Base-by-base conservation (phyloP, 2,113 vertebrate species). In the Willisornis vidua region DNA sequence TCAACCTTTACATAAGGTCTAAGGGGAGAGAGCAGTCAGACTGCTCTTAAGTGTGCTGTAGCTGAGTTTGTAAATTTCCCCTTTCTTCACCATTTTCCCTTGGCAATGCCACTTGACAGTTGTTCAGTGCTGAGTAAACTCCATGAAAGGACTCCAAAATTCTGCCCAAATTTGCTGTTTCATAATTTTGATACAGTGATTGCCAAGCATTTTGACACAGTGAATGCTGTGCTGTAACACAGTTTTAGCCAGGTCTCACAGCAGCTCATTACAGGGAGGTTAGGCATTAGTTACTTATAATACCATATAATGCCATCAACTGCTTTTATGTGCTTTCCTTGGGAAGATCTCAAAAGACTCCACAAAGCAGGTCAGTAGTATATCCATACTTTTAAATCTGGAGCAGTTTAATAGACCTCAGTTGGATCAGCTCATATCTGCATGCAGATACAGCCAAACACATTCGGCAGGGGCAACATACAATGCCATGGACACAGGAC, bases 391-490 rank as follows among this genome's bases (percentile, higher is more conserved):
- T 90, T 48, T 37, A 65, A 65, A 76, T 70, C 16, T 54, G 54
- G 26, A 68, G 41, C 17, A 41, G 41, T n/a, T 86, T 49, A n/a
- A 59, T 26, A 73, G 55, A 65, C 8, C 4, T 10, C 35, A 12
- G 3, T 18, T 0, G 0, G 31, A 73, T 3, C 17, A 15, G n/a
- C 43, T 54, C 46, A 78, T 13, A 24, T 0, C 17, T 26, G 39
- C 9, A 2, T 18, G 31, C n/a, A 58, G 37, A 39, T 41, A 37
- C 37, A 86, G 24, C 31, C 41, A n/a, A n/a, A 43, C 8, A 22
- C 22, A 22, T 12, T 35, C 35, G 63, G 37, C 39, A 28, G 46
- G 28, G 0, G 3, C 35, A 48, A 22, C 0, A 2, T 25, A 22
- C 1, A 5, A 43, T 71, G 48, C 24, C 19, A 37, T 11, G 19